Evolutionary conservation across 2,797 vertebrate genomes (phyloP).

Genomic region (Coregonus sp.): DNA sequence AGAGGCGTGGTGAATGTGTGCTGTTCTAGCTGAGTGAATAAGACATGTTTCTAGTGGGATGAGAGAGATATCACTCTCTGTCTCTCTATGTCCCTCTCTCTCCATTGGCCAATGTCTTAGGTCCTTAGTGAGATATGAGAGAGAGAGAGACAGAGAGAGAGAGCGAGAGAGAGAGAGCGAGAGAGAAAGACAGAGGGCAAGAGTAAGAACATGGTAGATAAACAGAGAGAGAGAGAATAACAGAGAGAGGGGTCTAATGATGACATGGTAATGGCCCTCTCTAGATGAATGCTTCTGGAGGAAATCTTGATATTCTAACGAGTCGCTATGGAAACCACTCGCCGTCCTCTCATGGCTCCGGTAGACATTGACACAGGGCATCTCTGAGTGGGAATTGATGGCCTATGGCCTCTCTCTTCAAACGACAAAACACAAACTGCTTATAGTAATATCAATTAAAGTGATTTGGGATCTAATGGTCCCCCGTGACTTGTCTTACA

Average conservation of each 20-base stretch:
- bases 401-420: not conserved
- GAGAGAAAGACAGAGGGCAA: no score
- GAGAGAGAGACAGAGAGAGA: no score
- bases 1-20: no score
- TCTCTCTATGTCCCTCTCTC: no score
- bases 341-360: not conserved
- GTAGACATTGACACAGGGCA: not conserved
- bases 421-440: not conserved
- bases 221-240: not conserved
- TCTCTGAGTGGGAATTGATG: not conserved
- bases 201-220: no score
- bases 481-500: not conserved
- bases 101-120: not conserved
- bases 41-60: no score
- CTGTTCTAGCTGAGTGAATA: no score
- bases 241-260: not conserved
- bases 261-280: not conserved
- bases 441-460: not conserved
- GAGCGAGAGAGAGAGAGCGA: no score
- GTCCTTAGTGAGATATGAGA: not conserved
- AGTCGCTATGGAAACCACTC: not conserved
- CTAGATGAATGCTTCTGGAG: no score
- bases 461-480: not conserved
- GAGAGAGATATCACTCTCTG: no score
- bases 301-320: not conserved